Conservation (phyloP, 1,140 invertebrate genomes). For the Centruroides vittatus region DNA sequence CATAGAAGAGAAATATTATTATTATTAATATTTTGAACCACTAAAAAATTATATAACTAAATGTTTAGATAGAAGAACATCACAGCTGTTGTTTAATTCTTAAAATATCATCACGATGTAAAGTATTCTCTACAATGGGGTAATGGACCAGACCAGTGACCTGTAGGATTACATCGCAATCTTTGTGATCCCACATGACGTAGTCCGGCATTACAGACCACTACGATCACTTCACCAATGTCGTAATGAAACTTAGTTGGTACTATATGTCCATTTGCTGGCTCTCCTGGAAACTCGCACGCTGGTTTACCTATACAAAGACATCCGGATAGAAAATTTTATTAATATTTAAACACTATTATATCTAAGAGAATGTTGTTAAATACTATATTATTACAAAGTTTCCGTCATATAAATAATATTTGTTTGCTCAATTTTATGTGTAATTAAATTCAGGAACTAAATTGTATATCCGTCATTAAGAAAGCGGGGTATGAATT, state of each 20-base stretch:
- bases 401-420: no score
- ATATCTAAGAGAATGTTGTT: background rate
- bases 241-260: constrained; percentile 61
- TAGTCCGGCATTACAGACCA: constrained; percentile 51
- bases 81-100: no score
- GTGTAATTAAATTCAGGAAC: no score
- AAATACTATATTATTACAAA: no score
- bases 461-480: no score
- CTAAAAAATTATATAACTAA: no score
- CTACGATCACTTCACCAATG: constrained; percentile 52
- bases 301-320: constrained; percentile 39
- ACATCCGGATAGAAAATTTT: background rate
- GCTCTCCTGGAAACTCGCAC: constrained; percentile 58
- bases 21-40: no score
- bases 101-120: no score
- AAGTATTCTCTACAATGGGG: constrained; percentile 15
- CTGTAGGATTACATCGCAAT: constrained; percentile 13
- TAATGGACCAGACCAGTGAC: constrained; percentile 20
- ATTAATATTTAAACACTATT: background rate
- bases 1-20: no score
- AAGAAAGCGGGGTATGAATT: no score
- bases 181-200: constrained; percentile 11
- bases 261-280: constrained; percentile 48
- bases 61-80: no score
- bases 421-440: no score